phyloP scores from a whole-genome alignment of 2,888 invertebrate genomes.

The Epinotia demarniana region DNA sequence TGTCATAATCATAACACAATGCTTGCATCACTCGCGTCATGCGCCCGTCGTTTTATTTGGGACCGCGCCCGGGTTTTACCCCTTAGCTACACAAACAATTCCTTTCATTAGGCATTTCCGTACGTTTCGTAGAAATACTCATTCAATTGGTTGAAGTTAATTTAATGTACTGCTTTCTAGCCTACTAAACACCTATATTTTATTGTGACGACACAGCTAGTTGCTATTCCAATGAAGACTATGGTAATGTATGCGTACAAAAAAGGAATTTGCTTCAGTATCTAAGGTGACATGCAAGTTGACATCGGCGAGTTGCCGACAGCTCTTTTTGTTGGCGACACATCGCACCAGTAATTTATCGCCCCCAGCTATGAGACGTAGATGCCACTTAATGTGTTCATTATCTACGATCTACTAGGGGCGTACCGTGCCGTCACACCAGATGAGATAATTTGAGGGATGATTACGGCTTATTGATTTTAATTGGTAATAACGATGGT shows the following conservation, averaged over 20 bases:
- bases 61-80: slow-evolving; percentile 30
- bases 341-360: slow-evolving; percentile 32
- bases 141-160: slow-evolving; percentile 10
- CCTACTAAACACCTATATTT: too few relatives aligned
- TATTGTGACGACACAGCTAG: background rate
- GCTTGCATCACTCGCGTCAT: background rate
- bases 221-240: slow-evolving; percentile 1
- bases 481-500: slow-evolving; percentile 69
- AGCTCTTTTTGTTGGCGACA: slow-evolving; percentile 34
- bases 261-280: slow-evolving; percentile 21
- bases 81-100: background rate
- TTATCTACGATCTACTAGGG: slow-evolving; percentile 60
- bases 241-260: slow-evolving; percentile 14
- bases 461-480: slow-evolving; percentile 64
- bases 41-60: slow-evolving; percentile 11
- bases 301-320: slow-evolving; percentile 6
- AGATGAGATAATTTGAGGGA: slow-evolving; percentile 56
- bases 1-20: background rate
- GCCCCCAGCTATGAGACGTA: slow-evolving; percentile 38
- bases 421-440: slow-evolving; percentile 28
- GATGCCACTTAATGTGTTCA: slow-evolving; percentile 60
- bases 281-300: slow-evolving; percentile 9
- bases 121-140: slow-evolving; percentile 2
- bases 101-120: slow-evolving; percentile 2
- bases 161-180: background rate